These are phyloP conservation scores for Malurus elegans DNA, from an alignment of 2,113 vertebrate genomes.

Conservation along the genomic window DNA sequence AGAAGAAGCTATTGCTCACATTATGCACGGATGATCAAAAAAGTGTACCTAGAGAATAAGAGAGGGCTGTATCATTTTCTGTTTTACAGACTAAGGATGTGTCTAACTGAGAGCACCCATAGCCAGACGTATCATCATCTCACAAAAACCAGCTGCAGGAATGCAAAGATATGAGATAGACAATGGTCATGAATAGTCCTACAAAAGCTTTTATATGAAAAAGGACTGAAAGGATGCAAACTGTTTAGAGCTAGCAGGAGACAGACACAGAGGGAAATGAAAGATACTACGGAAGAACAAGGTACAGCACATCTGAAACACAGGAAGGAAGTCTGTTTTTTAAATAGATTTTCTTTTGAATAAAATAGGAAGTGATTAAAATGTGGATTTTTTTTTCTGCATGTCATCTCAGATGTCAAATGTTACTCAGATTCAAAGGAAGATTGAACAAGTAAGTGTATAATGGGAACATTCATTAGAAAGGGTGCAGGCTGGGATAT, in stretches of 20 bases:
- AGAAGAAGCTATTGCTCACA: background rate
- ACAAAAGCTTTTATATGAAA: background rate
- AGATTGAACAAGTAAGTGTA: background rate
- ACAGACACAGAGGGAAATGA: background rate
- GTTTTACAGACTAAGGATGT: background rate
- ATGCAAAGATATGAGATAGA: background rate
- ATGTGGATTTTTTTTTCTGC: background rate
- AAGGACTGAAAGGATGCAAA: background rate
- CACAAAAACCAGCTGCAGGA: background rate
- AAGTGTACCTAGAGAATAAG: background rate
- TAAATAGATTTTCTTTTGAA: background rate
- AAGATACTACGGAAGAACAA: background rate
- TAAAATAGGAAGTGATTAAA: conserved; percentile 24
- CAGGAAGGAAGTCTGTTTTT: background rate
- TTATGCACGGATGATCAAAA: conserved; percentile 3
- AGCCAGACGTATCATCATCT: background rate
- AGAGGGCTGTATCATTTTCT: background rate
- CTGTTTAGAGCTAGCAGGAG: conserved; percentile 10
- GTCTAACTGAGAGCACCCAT: background rate
- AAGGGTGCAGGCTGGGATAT: background rate
- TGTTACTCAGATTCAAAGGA: background rate
- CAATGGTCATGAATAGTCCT: background rate
- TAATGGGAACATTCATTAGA: conserved; percentile 32
- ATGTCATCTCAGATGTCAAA: background rate
- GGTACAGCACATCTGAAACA: background rate